Evolutionary conservation across 2,888 invertebrate species (phyloP).

Genomic region (Tachina grossa): DNA sequence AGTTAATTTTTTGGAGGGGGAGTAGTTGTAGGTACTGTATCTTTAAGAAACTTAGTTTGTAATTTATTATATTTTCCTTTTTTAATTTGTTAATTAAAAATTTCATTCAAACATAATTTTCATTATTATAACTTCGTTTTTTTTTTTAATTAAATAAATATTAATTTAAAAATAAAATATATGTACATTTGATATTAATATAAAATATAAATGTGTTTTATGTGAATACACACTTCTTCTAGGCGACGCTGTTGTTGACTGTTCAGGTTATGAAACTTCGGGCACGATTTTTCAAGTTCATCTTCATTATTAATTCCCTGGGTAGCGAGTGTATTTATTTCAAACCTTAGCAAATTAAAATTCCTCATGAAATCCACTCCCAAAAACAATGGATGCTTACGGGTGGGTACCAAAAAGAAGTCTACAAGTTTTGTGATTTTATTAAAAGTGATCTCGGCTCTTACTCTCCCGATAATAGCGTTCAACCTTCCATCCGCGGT

Average conservation of each 20-base stretch:
- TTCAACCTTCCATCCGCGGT: background rate
- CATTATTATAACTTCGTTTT: too few species aligned
- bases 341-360: constrained; percentile 1
- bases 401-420: background rate
- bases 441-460: background rate
- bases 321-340: background rate
- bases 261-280: background rate
- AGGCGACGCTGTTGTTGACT: background rate
- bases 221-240: background rate
- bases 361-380: background rate
- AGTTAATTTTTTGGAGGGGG: constrained; percentile 4
- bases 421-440: background rate
- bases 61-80: too few species aligned
- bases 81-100: too few species aligned
- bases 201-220: too few species aligned
- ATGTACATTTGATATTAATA: too few species aligned
- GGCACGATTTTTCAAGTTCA: background rate
- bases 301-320: background rate
- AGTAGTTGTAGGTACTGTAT: background rate
- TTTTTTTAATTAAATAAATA: too few species aligned
- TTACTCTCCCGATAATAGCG: background rate
- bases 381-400: background rate
- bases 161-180: too few species aligned
- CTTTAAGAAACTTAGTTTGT: too few species aligned
- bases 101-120: too few species aligned